Evolutionary conservation across 2,797 vertebrate genomes (phyloP).

Genomic region (Poeciliopsis turneri): DNA sequence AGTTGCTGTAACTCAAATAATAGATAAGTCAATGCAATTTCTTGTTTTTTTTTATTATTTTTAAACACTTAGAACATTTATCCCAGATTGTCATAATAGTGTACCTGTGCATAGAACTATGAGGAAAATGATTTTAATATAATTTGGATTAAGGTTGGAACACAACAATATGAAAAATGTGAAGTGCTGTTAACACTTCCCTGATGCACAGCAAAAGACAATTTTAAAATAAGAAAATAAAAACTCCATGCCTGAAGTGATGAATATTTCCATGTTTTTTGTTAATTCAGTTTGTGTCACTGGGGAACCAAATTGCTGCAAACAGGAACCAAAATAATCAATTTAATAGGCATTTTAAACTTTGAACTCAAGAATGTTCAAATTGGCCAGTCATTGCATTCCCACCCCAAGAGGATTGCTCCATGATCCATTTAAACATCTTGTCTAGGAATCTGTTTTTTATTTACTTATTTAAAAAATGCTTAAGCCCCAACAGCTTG

Average conservation of each 20-base stretch:
- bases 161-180: no score
- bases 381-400: not conserved
- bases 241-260: conserved; percentile 6
- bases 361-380: not conserved
- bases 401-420: not conserved
- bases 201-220: not conserved
- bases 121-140: no score
- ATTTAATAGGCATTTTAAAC: not conserved
- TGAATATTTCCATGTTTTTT: conserved; percentile 26
- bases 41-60: no score
- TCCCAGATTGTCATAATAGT: no score
- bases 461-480: conserved; percentile 12
- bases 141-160: no score
- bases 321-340: not conserved
- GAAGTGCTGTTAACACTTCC: no score
- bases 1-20: no score
- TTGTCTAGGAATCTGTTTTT: not conserved
- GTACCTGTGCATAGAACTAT: no score
- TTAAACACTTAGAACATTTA: no score
- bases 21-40: no score
- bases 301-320: not conserved
- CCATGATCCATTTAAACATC: not conserved
- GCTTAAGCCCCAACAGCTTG: conserved; percentile 52
- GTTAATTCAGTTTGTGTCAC: conserved; percentile 27
- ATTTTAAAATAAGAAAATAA: not conserved